Evolutionary conservation across 2,888 invertebrate species (phyloP), one percentile per base, ranked within the genome.

Genomic region (Dichetophora obliterata): DNA sequence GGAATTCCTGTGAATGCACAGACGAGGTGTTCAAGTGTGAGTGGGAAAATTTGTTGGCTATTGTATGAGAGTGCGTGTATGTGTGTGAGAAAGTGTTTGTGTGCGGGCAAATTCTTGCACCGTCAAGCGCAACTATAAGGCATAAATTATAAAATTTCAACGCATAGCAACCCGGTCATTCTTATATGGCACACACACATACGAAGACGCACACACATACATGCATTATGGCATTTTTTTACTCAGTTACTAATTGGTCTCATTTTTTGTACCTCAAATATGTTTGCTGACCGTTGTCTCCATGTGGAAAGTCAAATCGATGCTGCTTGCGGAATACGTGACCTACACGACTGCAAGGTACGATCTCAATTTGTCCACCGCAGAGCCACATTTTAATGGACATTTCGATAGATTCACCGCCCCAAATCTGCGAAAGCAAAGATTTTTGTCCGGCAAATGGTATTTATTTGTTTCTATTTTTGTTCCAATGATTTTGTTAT

Each of bases 351-450:
- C 90, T 90, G 83, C 90, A 90, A 76, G 90, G 89, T 77, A 88
- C 86, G 81, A 90, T 87, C 85, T 88, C 88, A 82, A 90, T 86
- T 84, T 88, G 86, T 75, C 89, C 89, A 69, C 89, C 90, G 82
- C 90, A 90, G 83, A 90, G 84, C 90, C 90, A 90, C 81, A 87
- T 80, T 82, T 89, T 88, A 82, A 89, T 85, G 80, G 89, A 86
- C 82, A 89, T 84, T 83, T 89, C 89, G 82, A 88, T 85, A 81
- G 89, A 89, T 84, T 90, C 90, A 52, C 87, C 89, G 80, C 90
- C 90, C 89, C 89, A 90, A 77, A 87, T 85, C 87, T 88, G 77
- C 77, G 73, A 72, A 77, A 48, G 34, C 31, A 50, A 24, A 66
- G 16, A 24, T n/a, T 57, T 43, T 11, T 43, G 43, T 43, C 24